A percentile compares a stretch with the other conserved stretches of the same genome.
These are phyloP conservation scores for Lutjanus campechanus DNA, from an alignment of 2,797 vertebrate species.

Conservation along the genomic window DNA sequence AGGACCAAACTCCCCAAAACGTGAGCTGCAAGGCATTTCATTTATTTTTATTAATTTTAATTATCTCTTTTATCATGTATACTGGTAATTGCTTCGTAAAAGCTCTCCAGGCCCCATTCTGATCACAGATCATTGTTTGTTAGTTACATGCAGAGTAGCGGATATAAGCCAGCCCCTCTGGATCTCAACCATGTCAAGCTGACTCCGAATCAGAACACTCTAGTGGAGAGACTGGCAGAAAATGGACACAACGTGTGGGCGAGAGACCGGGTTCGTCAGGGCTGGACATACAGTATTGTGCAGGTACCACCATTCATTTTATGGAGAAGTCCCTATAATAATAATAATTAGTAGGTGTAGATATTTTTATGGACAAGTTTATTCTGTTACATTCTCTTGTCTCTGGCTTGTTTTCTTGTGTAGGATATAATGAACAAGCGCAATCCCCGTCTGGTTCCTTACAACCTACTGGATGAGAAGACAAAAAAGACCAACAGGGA, in stretches of 20 bases:
- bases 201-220: conserved; percentile 93
- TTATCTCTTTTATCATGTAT: background rate
- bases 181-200: conserved; percentile 94
- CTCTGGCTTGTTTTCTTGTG: conserved; percentile 36
- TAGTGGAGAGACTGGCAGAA: conserved; percentile 95
- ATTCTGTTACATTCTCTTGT: background rate
- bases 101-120: conserved; percentile 1
- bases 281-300: conserved; percentile 96
- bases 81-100: background rate
- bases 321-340: background rate
- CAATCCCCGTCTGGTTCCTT: conserved; percentile 95
- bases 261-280: conserved; percentile 92
- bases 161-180: conserved; percentile 93
- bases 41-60: background rate
- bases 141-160: conserved; percentile 92
- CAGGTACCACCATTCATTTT: conserved; percentile 71
- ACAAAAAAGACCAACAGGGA: conserved; percentile 96
- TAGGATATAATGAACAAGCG: conserved; percentile 93
- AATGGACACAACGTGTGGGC: conserved; percentile 98
- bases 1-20: conserved; percentile 95
- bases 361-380: background rate
- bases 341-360: background rate
- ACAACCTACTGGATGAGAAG: conserved; percentile 94
- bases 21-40: conserved; percentile 75
- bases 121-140: conserved; percentile 22